Percentiles rank a stretch among this genome's conserved stretches.
These are phyloP conservation scores for Chymomyza amoena DNA, from an alignment of 2,888 invertebrate species.

Conservation along the genomic window DNA sequence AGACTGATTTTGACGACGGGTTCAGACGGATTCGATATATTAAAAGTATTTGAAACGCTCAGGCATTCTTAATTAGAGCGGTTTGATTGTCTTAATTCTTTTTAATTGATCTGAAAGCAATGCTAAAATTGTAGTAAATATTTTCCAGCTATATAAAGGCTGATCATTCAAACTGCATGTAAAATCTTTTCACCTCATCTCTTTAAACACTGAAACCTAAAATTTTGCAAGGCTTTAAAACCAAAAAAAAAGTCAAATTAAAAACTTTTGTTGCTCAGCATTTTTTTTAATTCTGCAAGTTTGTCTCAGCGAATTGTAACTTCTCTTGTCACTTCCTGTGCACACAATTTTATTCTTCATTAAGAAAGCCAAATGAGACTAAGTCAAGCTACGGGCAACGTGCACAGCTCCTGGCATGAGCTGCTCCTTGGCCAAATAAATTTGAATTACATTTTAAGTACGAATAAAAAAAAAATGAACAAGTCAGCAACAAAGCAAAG, in stretches of 20 bases:
- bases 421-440: slow-evolving; percentile 49
- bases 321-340: background rate
- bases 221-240: background rate
- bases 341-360: slow-evolving; percentile 62
- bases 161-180: too few species aligned
- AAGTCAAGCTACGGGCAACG: slow-evolving; percentile 33
- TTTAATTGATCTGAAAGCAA: too few species aligned
- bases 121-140: too few species aligned
- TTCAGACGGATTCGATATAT: too few species aligned
- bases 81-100: too few species aligned
- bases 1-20: too few species aligned
- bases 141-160: too few species aligned
- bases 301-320: slow-evolving; percentile 24
- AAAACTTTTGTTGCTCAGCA: slow-evolving; percentile 26
- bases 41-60: too few species aligned
- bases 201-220: too few species aligned
- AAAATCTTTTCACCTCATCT: too few species aligned
- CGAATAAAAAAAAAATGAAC: slow-evolving; percentile 29
- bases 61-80: too few species aligned
- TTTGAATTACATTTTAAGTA: slow-evolving; percentile 56
- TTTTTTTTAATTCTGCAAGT: slow-evolving; percentile 65
- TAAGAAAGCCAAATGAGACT: slow-evolving; percentile 59
- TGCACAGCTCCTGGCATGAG: slow-evolving; percentile 14
- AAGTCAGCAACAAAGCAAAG: slow-evolving; percentile 25
- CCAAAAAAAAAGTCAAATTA: slow-evolving; percentile 51